Conservation (phyloP, 2,888 invertebrate genomes). For the Priocnemis perturbator region DNA sequence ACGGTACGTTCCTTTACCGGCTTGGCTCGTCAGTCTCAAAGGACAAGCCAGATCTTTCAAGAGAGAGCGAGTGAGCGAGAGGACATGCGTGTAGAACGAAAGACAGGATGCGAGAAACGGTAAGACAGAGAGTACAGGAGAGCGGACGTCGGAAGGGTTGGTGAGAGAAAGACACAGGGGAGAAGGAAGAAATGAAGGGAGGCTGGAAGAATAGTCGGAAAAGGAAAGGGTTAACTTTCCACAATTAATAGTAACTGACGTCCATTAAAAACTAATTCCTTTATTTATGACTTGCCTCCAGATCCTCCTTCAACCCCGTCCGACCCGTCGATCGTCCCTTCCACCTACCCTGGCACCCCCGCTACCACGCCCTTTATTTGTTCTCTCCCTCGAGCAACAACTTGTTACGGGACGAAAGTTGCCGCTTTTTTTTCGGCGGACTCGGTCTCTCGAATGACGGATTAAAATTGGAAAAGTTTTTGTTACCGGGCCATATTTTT, state of each 20-base stretch:
- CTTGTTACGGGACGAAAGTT: constrained; percentile 63
- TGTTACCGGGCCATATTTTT: constrained; percentile 59
- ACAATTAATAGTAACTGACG: constrained; percentile 67
- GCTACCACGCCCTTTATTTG: constrained; percentile 56
- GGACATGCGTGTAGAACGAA: too few species aligned
- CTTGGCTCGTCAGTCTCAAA: constrained; percentile 57
- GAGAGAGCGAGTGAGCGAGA: constrained; percentile 27
- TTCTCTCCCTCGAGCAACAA: constrained; percentile 50
- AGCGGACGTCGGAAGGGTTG: constrained; percentile 3
- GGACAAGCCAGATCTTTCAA: constrained; percentile 50
- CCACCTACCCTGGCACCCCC: constrained; percentile 22
- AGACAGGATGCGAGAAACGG: too few species aligned
- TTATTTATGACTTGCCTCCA: constrained; percentile 61
- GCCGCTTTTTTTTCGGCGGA: constrained; percentile 44
- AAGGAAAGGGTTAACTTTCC: constrained; percentile 61
- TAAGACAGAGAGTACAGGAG: background rate
- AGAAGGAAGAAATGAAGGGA: background rate
- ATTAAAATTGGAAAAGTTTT: constrained; percentile 68
- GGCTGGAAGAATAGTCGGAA: constrained; percentile 13
- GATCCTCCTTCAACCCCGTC: constrained; percentile 46
- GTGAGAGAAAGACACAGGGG: background rate
- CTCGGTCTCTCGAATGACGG: constrained; percentile 61
- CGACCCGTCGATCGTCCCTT: background rate
- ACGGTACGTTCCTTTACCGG: constrained; percentile 37
- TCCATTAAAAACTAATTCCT: constrained; percentile 67